A percentile compares a stretch with the other conserved stretches of the same genome.
Conservation (phyloP, 2,797 vertebrate genomes). For the Nothura maculosa region DNA sequence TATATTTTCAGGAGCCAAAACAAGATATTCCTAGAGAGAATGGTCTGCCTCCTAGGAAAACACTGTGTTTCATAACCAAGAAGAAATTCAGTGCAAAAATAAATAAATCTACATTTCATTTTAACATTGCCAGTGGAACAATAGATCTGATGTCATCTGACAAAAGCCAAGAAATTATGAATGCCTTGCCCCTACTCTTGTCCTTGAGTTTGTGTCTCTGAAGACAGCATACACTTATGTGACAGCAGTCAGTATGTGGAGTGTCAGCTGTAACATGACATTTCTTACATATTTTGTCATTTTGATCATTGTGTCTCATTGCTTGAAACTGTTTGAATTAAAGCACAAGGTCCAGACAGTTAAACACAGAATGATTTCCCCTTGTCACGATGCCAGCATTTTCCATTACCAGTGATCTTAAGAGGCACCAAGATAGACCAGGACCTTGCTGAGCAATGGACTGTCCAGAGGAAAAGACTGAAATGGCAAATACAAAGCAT, state of each 20-base stretch:
- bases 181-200: neutral
- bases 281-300: neutral
- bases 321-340: neutral
- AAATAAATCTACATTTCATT: neutral
- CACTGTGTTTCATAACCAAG: slow-evolving; percentile 8
- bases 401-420: neutral
- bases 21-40: slow-evolving; percentile 62
- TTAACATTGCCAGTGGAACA: slow-evolving; percentile 1
- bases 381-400: neutral
- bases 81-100: neutral
- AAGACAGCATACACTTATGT: neutral
- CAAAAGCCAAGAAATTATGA: slow-evolving; percentile 3
- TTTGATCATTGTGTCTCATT: neutral
- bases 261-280: fast-evolving
- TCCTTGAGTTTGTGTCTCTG: neutral
- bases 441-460: neutral
- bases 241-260: neutral
- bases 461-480: neutral
- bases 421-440: neutral
- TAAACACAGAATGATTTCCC: neutral
- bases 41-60: neutral
- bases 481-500: neutral
- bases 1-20: slow-evolving; percentile 26
- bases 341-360: neutral
- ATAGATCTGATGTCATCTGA: slow-evolving; percentile 30